A percentile compares a stretch with the other conserved stretches of the same genome.
Evolutionary conservation across 1,140 invertebrate genomes (phyloP).

Genomic region (Lepidurus arcticus): DNA sequence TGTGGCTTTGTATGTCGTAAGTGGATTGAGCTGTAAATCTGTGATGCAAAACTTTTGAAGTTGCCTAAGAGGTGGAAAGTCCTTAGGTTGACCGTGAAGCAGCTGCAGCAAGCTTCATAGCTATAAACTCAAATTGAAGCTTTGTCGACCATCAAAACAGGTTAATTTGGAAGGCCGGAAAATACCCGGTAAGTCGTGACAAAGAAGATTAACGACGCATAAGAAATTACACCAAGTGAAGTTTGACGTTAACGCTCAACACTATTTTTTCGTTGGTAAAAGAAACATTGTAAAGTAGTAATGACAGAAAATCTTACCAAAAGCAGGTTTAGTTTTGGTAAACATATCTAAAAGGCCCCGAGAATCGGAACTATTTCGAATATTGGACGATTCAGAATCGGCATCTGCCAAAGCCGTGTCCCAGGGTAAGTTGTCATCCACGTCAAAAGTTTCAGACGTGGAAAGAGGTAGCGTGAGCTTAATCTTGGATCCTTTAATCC

Average conservation of each 20-base stretch:
- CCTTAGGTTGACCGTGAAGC: neutral
- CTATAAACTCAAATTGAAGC: neutral
- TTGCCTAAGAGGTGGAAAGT: neutral
- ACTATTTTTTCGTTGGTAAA: too few relatives aligned
- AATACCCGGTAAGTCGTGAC: too few relatives aligned
- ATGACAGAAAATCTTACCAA: neutral
- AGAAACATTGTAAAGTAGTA: neutral
- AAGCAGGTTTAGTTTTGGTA: neutral
- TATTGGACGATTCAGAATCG: neutral
- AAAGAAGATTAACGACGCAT: too few relatives aligned
- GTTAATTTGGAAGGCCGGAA: too few relatives aligned
- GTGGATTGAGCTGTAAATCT: neutral
- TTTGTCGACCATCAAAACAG: neutral
- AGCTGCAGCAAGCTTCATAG: neutral
- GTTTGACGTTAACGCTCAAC: too few relatives aligned
- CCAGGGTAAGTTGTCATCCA: neutral
- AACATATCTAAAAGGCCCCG: neutral
- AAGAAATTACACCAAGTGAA: too few relatives aligned
- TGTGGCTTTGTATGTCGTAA: neutral
- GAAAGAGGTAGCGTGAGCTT: neutral
- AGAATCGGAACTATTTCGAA: neutral
- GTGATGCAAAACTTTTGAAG: neutral
- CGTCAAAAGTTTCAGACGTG: neutral
- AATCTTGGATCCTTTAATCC: neutral
- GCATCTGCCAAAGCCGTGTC: neutral